phyloP scores from a whole-genome alignment of 2,797 vertebrate species.

The Enteromius thamalakanensis region DNA sequence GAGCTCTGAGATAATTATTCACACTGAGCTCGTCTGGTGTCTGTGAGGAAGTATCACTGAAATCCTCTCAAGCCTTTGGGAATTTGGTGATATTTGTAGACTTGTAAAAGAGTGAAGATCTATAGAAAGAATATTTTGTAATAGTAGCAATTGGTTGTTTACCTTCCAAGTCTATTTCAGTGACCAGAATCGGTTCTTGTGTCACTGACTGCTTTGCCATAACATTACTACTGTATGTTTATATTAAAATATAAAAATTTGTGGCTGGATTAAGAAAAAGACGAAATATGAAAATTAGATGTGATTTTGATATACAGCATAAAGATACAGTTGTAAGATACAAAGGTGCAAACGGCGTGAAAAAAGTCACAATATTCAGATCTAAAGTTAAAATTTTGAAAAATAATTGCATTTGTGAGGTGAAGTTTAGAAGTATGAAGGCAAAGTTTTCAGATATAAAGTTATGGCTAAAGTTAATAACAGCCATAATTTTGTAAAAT shows the following conservation, averaged over 20 bases:
- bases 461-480: too few species aligned
- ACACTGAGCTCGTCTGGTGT: constrained; percentile 32
- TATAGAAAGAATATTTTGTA: not conserved
- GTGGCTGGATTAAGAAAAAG: too few species aligned
- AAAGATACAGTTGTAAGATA: too few species aligned
- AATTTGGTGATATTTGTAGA: constrained; percentile 12
- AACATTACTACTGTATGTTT: not conserved
- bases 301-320: too few species aligned
- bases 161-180: not conserved
- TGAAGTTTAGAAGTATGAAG: too few species aligned
- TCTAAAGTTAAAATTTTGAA: too few species aligned
- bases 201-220: not conserved
- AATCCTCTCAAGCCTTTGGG: constrained; percentile 1
- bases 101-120: not conserved
- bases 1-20: constrained; percentile 26
- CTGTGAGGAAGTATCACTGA: constrained; percentile 13
- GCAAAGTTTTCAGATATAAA: too few species aligned
- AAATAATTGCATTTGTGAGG: too few species aligned
- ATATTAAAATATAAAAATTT: not conserved
- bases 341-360: too few species aligned
- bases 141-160: constrained; percentile 8
- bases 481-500: too few species aligned
- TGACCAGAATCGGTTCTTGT: not conserved
- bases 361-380: too few species aligned
- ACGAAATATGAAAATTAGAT: too few species aligned